Evolutionary conservation across 2,797 vertebrate species (phyloP).

Genomic region (Alectoris magna): DNA sequence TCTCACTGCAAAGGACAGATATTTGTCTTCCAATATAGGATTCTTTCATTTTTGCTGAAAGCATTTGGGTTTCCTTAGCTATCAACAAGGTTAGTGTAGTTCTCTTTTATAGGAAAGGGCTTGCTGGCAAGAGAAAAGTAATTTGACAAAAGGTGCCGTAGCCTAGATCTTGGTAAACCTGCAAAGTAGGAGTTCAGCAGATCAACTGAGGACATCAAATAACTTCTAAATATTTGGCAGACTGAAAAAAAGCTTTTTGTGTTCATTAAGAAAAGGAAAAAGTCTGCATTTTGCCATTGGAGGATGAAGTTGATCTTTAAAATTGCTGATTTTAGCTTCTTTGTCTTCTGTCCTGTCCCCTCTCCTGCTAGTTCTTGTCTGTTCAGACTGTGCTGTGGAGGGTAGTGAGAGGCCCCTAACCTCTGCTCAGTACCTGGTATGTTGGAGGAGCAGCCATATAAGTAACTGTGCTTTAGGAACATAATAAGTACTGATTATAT

Average conservation of each 20-base stretch:
- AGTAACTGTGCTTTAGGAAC: not conserved
- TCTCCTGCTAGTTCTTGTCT: not conserved
- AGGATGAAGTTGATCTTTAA: conserved; percentile 1
- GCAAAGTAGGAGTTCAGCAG: conserved; percentile 40
- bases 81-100: not conserved
- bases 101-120: not conserved
- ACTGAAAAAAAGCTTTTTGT: not conserved
- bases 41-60: not conserved
- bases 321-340: conserved; percentile 37
- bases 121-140: not conserved
- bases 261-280: conserved; percentile 10
- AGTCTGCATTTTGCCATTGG: conserved; percentile 44
- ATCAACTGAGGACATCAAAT: not conserved
- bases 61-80: not conserved
- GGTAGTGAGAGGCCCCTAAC: not conserved
- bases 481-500: not conserved
- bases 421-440: not conserved
- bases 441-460: not conserved
- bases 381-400: not conserved
- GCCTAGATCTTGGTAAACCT: conserved; percentile 17
- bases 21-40: not conserved
- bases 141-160: conserved; percentile 43
- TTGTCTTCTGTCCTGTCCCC: conserved; percentile 24
- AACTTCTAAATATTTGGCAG: not conserved
- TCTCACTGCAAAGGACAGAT: not conserved